Evolutionary conservation across 2,113 vertebrate genomes (phyloP).

Genomic region (pig (Sus scrofa)): T2T-Sscrofa CM000827.6:55183001-55183500

Average conservation of each 20-base stretch:
- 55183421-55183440: neutral
- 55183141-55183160: too few relatives aligned
- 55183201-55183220: slow-evolving; percentile 18
- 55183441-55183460: neutral
- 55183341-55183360: neutral
- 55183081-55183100: too few relatives aligned
- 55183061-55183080: too few relatives aligned
- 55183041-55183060: too few relatives aligned
- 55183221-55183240: neutral
- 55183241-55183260: slow-evolving; percentile 8
- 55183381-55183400: neutral
- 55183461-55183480: neutral
- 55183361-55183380: neutral
- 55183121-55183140: too few relatives aligned
- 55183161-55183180: neutral
- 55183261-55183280: neutral
- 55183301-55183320: neutral
- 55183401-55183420: neutral
- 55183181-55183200: neutral
- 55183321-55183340: neutral
- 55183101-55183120: too few relatives aligned
- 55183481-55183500: neutral
- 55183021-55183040: too few relatives aligned
- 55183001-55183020: too few relatives aligned
- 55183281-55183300: neutral